Percentiles rank a stretch among this genome's conserved stretches.
These are phyloP conservation scores for Heliconius hortense DNA, from an alignment of 2,888 invertebrate species.

Conservation along the genomic window DNA sequence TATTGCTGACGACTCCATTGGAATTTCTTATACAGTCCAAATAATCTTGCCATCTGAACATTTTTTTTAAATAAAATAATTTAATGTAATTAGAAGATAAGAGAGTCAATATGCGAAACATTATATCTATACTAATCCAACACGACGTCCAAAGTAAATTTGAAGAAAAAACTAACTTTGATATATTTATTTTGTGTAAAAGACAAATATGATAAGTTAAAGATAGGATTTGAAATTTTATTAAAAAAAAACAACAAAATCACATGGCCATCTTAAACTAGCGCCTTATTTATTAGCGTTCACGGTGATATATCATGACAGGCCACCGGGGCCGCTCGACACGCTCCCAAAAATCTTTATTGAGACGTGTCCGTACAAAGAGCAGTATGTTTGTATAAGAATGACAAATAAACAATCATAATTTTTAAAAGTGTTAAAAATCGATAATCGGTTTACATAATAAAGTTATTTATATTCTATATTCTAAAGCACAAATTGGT, in stretches of 20 bases:
- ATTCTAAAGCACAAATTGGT: conserved; percentile 32
- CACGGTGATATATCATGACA: conserved; percentile 56
- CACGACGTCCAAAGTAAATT: background rate
- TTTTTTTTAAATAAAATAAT: too few species aligned
- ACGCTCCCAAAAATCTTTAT: conserved; percentile 54
- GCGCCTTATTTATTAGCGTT: conserved; percentile 59
- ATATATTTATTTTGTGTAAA: conserved; percentile 25
- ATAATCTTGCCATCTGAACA: background rate
- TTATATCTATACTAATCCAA: background rate
- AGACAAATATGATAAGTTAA: conserved; percentile 35
- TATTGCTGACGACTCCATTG: conserved; percentile 70
- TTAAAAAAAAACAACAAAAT: conserved; percentile 50
- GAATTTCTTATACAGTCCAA: conserved; percentile 63
- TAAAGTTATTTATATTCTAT: conserved; percentile 36
- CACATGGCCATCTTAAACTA: conserved; percentile 55
- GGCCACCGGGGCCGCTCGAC: conserved; percentile 59
- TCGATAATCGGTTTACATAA: conserved; percentile 26
- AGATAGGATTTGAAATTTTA: conserved; percentile 36
- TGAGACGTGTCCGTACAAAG: conserved; percentile 56
- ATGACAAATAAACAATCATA: conserved; percentile 49
- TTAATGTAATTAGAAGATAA: too few species aligned
- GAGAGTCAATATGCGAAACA: too few species aligned
- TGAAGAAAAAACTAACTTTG: background rate
- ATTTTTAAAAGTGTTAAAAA: conserved; percentile 41
- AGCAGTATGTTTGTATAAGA: conserved; percentile 47